Evolutionary conservation across 2,113 vertebrate species (phyloP), one percentile per base, ranked within the genome.

Genomic region (Elaphurus davidianus): DNA sequence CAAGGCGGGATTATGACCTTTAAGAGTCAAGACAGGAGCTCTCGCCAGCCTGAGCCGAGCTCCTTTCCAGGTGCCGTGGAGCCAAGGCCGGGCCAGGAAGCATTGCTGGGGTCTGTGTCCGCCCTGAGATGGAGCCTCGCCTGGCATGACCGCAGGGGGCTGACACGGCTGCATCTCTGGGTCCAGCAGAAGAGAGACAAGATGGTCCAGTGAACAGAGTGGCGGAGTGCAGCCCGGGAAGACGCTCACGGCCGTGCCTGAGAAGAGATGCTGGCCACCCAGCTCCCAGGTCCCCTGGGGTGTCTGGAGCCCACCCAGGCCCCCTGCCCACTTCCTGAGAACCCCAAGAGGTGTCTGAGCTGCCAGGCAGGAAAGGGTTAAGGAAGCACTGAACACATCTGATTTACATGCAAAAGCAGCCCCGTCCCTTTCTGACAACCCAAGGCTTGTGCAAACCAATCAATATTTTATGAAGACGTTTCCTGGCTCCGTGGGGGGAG

Each of bases 381-480:
- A 97, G 64, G 14, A 89, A 36, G 36, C 7, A 7, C 23, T 2
- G 30, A 94, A 11, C 47, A 89, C 90, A 93, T 62, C 36, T 96
- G 59, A 81, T 98, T 97, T 97, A 87, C 84, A n/a, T 87, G 40
- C 50, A 90, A 40, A 11, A 84, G 83, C 74, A 60, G 95, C 85
- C 67, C 12, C 33, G 9, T 74, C 87, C 91, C 67, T 59, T 62
- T 88, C 67, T 16, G n/a, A 92, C 52, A 81, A 45, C 43, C 36
- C 71, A 10, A 79, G 95, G 60, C 82, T 81, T 76, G 60, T 79
- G 96, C 43, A 40, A 90, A 54, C 59, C 91, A 27, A 97, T 98
- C 98, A 94, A 97, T 97, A 93, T 97, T 97, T 97, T 47, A 98
- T 97, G 95, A 96, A 62, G 93, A 55, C 4, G 0, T 27, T 55